These are phyloP conservation scores for Numida meleagris DNA, from an alignment of 2,113 vertebrate genomes.

Conservation along the genomic window DNA sequence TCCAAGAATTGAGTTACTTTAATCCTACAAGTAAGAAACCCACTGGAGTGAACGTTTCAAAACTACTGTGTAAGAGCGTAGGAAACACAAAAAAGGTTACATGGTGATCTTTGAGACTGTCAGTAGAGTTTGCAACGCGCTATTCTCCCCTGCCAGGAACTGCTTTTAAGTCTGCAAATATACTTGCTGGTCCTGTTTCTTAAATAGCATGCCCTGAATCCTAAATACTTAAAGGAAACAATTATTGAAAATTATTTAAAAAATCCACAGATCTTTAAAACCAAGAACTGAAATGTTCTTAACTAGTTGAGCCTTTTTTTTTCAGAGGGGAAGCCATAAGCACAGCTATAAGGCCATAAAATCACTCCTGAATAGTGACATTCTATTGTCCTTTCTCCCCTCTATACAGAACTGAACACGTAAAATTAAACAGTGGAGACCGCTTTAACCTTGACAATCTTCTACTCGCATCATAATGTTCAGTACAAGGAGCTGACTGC, in stretches of 20 bases:
- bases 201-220: not conserved
- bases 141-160: not conserved
- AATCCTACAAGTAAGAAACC: not conserved
- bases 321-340: not conserved
- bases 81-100: not conserved
- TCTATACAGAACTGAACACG: not conserved
- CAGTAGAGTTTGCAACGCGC: not conserved
- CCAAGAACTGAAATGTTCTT: not conserved
- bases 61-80: not conserved
- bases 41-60: not conserved
- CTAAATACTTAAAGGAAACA: not conserved
- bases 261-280: not conserved
- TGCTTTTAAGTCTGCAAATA: not conserved
- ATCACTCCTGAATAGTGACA: not conserved
- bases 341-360: not conserved
- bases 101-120: not conserved
- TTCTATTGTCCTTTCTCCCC: not conserved
- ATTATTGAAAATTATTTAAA: not conserved
- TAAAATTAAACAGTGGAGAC: not conserved
- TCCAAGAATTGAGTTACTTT: not conserved
- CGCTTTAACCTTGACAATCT: not conserved
- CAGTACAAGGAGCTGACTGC: fast-evolving
- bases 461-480: not conserved
- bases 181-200: not conserved
- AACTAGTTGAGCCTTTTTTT: not conserved